Conservation (phyloP, 2,797 vertebrate species). For the Melopsittacus undulatus region DNA sequence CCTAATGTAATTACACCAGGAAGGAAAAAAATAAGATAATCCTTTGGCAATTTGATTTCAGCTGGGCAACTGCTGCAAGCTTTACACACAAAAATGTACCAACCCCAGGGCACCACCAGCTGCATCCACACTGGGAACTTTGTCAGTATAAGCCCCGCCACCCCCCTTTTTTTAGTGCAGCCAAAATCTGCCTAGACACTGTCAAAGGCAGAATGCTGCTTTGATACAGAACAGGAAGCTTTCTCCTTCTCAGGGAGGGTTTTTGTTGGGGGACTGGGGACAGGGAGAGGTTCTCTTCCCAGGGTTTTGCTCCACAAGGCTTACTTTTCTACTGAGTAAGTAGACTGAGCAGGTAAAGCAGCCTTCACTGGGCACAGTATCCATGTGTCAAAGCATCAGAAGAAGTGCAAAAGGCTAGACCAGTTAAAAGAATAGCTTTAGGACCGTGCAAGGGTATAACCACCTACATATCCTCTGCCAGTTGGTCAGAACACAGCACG, state of each 20-base stretch:
- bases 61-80: neutral
- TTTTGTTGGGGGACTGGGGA: accelerated
- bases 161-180: neutral
- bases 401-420: neutral
- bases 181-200: neutral
- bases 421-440: neutral
- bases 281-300: neutral
- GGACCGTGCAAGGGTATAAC: neutral
- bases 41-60: neutral
- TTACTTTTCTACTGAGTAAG: neutral
- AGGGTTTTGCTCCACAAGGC: neutral
- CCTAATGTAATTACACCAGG: neutral
- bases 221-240: neutral
- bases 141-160: neutral
- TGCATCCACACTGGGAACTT: neutral
- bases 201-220: neutral
- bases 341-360: neutral
- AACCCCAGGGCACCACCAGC: neutral
- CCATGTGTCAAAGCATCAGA: accelerated
- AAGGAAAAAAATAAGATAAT: neutral
- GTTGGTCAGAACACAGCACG: neutral
- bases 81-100: neutral
- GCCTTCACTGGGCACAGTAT: accelerated
- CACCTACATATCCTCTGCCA: neutral
- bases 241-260: neutral